Percentiles rank a stretch among this genome's conserved stretches.
These are phyloP conservation scores for Picus viridis DNA, from an alignment of 2,797 vertebrate species.

Conservation along the genomic window DNA sequence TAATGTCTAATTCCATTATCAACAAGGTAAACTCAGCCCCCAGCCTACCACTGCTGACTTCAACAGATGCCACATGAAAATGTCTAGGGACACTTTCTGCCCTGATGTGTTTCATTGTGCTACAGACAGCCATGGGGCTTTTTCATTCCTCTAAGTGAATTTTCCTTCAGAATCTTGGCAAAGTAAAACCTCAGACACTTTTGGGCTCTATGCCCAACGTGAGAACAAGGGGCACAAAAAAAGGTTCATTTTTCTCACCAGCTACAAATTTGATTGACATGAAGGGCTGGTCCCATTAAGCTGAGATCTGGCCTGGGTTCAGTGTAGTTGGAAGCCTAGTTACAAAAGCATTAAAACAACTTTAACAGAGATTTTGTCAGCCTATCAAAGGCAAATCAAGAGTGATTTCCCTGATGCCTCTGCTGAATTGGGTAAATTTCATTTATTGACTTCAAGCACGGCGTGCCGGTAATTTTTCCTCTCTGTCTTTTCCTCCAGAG, in stretches of 20 bases:
- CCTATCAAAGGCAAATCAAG: conserved; percentile 71
- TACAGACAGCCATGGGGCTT: background rate
- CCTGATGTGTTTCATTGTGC: background rate
- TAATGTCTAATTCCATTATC: conserved; percentile 32
- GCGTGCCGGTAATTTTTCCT: conserved; percentile 55
- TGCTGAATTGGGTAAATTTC: conserved; percentile 65
- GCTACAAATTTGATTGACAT: conserved; percentile 49
- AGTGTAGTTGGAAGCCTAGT: conserved; percentile 64
- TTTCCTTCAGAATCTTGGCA: conserved; percentile 39
- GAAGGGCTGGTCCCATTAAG: conserved; percentile 43
- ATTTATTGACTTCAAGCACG: conserved; percentile 67
- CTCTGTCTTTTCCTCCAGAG: conserved; percentile 45
- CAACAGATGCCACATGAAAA: background rate
- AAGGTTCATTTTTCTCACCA: conserved; percentile 65
- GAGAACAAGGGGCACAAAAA: conserved; percentile 66
- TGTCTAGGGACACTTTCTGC: background rate
- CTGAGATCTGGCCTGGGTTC: conserved; percentile 63
- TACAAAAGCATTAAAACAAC: conserved; percentile 70
- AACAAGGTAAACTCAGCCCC: background rate
- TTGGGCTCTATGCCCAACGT: conserved; percentile 58
- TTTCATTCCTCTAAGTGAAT: conserved; percentile 27
- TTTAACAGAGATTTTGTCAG: conserved; percentile 72
- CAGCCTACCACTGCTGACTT: background rate
- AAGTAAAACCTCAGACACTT: conserved; percentile 52
- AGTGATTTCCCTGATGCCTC: conserved; percentile 59